Evolutionary conservation across 2,888 invertebrate genomes (phyloP).

Genomic region (Taphrorychus bicolor): DNA sequence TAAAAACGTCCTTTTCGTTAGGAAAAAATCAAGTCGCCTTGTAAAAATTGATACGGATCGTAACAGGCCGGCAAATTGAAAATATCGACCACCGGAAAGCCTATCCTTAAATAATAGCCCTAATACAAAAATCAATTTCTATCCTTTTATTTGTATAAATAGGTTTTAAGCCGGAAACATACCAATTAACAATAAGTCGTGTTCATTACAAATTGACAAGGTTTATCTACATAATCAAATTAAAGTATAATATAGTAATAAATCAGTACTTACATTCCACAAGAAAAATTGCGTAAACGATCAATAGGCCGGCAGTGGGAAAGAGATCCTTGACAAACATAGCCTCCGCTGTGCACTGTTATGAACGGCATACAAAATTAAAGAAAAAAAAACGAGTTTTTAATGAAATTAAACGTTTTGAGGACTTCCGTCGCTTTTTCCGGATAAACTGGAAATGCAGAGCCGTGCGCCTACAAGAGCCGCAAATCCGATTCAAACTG

Average conservation of each 20-base stretch:
- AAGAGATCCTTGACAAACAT: background rate
- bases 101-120: background rate
- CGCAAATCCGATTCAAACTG: background rate
- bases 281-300: background rate
- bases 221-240: no score
- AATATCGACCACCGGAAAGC: background rate
- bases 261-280: background rate
- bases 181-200: no score
- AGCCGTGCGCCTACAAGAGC: background rate
- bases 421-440: conserved; percentile 6
- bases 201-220: no score
- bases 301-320: background rate
- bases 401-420: background rate
- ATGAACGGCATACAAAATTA: background rate
- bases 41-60: no score
- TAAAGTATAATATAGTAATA: background rate
- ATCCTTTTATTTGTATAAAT: background rate
- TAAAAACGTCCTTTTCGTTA: background rate
- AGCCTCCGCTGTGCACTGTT: background rate
- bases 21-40: no score
- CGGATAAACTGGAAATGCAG: conserved; percentile 11
- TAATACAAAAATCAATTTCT: conserved; percentile 16
- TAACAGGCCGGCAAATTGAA: no score
- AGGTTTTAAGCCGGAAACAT: no score
- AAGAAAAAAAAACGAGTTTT: background rate